phyloP scores from a whole-genome alignment of 2,888 invertebrate species.

The Scaptomyza tumidula region DNA sequence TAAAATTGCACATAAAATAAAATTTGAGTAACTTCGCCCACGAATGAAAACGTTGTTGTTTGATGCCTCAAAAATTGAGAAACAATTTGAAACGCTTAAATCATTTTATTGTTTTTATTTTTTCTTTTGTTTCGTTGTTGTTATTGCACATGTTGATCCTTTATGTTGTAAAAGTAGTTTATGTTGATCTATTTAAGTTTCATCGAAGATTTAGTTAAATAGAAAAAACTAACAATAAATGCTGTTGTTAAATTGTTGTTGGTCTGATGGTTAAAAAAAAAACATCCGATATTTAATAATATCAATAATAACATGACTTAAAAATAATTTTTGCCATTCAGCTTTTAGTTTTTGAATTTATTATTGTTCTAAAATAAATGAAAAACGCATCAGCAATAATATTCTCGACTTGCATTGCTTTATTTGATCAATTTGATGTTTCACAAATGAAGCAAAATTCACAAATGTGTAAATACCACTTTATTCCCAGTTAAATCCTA shows the following conservation, averaged over 20 bases:
- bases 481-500: background rate
- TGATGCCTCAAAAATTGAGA: slow-evolving; percentile 62
- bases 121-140: background rate
- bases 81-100: slow-evolving; percentile 73
- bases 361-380: too few relatives aligned
- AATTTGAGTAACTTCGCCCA: slow-evolving; percentile 62
- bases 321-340: too few relatives aligned
- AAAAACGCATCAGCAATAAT: too few relatives aligned
- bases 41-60: background rate
- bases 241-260: too few relatives aligned
- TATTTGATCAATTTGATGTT: background rate
- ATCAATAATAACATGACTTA: too few relatives aligned
- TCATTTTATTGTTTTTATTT: slow-evolving; percentile 59
- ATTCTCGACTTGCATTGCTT: too few relatives aligned
- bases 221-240: background rate
- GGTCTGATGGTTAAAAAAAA: too few relatives aligned
- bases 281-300: too few relatives aligned
- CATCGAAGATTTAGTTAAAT: background rate
- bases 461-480: background rate
- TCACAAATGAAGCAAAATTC: background rate
- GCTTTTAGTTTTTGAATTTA: too few relatives aligned
- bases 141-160: slow-evolving; percentile 14
- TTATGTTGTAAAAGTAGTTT: background rate
- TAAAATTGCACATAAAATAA: slow-evolving; percentile 72
- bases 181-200: background rate